phyloP scores from a whole-genome alignment of 1,140 invertebrate genomes.

The Leptopilina boulardi region DNA sequence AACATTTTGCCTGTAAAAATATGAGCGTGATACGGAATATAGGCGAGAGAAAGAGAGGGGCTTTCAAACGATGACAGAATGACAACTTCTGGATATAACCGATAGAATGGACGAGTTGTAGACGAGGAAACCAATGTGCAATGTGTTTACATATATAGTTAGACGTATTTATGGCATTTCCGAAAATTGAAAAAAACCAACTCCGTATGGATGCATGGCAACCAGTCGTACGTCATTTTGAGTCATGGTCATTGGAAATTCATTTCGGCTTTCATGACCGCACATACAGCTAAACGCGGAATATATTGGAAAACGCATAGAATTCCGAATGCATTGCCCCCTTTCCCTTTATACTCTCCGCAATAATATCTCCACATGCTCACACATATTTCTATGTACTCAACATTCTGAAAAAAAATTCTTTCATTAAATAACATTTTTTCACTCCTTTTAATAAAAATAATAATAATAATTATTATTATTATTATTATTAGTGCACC shows the following conservation, averaged over 20 bases:
- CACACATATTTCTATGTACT: too few relatives aligned
- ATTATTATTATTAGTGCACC: too few relatives aligned
- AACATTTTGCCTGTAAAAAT: slow-evolving; percentile 7
- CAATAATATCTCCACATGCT: too few relatives aligned
- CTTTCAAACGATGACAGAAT: not conserved
- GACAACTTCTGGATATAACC: not conserved
- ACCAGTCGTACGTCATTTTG: slow-evolving; percentile 6
- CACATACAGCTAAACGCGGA: not conserved
- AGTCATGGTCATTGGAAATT: slow-evolving; percentile 27
- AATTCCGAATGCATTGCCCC: not conserved
- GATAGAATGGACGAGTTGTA: not conserved
- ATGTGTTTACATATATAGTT: not conserved
- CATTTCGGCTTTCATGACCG: slow-evolving; percentile 25
- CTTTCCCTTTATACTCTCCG: not conserved
- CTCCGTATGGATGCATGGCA: slow-evolving; percentile 2
- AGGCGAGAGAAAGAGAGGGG: not conserved
- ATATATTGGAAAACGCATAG: slow-evolving; percentile 1
- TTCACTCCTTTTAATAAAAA: too few relatives aligned
- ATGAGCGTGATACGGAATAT: not conserved
- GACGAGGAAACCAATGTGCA: not conserved
- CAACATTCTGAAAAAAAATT: too few relatives aligned
- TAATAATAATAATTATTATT: too few relatives aligned
- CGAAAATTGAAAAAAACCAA: slow-evolving; percentile 20
- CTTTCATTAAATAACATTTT: too few relatives aligned
- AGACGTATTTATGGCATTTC: slow-evolving; percentile 10